These are phyloP conservation scores for Tetraodon nigroviridis DNA, from an alignment of 2,113 vertebrate genomes.

Conservation along the genomic window DNA sequence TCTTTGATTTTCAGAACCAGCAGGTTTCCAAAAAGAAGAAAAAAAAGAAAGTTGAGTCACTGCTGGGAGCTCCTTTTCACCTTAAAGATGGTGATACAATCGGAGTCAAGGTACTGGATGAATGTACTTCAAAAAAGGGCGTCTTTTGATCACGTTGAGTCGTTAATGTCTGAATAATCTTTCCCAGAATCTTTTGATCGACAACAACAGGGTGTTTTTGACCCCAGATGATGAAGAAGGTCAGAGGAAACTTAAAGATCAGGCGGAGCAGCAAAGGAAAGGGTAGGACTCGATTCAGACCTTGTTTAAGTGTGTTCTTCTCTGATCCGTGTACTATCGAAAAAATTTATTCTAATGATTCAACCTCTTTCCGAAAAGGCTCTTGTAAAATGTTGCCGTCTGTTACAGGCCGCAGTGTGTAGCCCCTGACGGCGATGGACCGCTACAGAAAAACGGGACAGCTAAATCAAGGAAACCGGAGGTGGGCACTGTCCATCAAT, in stretches of 20 bases:
- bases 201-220: conserved; percentile 79
- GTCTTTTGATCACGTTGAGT: neutral
- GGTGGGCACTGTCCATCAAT: conserved; percentile 74
- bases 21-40: conserved; percentile 87
- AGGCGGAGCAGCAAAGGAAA: conserved; percentile 70
- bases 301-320: neutral
- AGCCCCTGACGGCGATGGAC: conserved; percentile 18
- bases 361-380: neutral
- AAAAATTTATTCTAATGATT: neutral
- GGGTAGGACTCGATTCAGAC: conserved; percentile 57
- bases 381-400: neutral
- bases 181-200: conserved; percentile 83
- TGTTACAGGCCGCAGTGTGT: conserved; percentile 44
- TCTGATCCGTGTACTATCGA: too few relatives aligned
- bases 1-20: conserved; percentile 73
- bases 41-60: conserved; percentile 83
- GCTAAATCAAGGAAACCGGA: conserved; percentile 73
- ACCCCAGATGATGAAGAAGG: conserved; percentile 76
- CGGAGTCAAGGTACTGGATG: conserved; percentile 81
- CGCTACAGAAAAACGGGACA: conserved; percentile 45
- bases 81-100: conserved; percentile 89
- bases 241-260: conserved; percentile 75
- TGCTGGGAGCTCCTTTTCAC: conserved; percentile 82
- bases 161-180: conserved; percentile 3
- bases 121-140: neutral